Evolutionary conservation across 2,797 vertebrate species (phyloP).

Genomic region (Taenioides sp.): DNA sequence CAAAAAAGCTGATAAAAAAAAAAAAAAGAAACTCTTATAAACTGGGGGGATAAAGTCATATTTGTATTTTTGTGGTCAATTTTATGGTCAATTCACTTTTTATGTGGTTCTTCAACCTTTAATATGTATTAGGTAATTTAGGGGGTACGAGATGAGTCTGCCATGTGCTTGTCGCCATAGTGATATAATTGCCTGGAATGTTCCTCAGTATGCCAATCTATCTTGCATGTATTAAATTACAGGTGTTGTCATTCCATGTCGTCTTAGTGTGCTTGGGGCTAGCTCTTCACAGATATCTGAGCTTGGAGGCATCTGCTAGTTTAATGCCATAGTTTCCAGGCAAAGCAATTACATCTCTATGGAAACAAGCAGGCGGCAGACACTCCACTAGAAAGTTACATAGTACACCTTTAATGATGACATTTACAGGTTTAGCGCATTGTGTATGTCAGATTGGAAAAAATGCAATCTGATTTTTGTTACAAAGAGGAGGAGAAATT

Average conservation of each 20-base stretch:
- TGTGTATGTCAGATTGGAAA: background rate
- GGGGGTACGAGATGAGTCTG: too few species aligned
- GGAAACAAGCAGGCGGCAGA: background rate
- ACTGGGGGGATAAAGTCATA: too few species aligned
- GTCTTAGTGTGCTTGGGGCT: background rate
- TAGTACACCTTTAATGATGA: background rate
- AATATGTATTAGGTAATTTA: too few species aligned
- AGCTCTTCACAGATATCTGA: background rate
- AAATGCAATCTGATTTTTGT: background rate
- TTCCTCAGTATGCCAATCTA: background rate
- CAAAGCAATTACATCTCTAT: background rate
- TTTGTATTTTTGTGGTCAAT: too few species aligned
- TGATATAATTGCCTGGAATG: background rate
- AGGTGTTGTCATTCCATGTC: background rate
- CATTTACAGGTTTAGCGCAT: background rate
- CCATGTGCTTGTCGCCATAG: background rate
- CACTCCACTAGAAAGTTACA: background rate
- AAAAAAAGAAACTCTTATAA: too few species aligned
- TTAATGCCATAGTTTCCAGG: background rate
- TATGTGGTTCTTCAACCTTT: too few species aligned
- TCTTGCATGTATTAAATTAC: background rate
- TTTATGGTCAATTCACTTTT: too few species aligned
- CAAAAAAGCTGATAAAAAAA: too few species aligned
- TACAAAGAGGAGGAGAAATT: conserved; percentile 3
- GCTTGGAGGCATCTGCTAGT: too few species aligned